Base-by-base conservation (phyloP, 2,113 vertebrate species). In the Chamaea fasciata region DNA sequence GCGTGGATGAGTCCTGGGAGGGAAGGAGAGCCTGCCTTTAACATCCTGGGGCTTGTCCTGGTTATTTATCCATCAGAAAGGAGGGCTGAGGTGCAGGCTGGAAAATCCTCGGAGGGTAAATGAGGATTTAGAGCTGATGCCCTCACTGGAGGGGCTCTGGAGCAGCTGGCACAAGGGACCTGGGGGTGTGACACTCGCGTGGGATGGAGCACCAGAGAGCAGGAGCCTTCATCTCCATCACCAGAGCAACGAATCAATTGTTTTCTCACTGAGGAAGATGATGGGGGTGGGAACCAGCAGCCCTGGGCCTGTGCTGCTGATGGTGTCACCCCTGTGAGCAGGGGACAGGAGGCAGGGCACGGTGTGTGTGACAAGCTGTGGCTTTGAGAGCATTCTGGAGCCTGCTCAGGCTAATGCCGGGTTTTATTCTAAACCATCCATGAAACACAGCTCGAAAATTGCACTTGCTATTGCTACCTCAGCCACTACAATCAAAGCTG, bases 391-490 rank as follows among this genome's bases (percentile, higher is more conserved):
- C 0, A 2, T 37, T 23, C 42, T 21, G n/a, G 50, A 81, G 46
- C 35, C 68, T 31, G 70, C 69, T 42, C 70, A 7, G 60, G 41
- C 70, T 76, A 62, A 89, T 49, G 68, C 82, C 52, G 49, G 59
- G 5, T 14, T 73, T 92, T 87, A 70, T 79, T 87, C 82, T 37
- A 90, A 93, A 64, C 59, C 3, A 22, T 4, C 84, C 79, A 8
- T 22, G 74, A 95, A 92, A 93, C 44, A 5, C 37, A 71, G 85
- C 88, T 87, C 52, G 12, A 37, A 96, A 89, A 90, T 94, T 79
- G 67, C 73, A 28, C 65, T 95, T 74, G 81, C 83, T 83, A 87
- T 89, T 95, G 92, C 95, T 96, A 87, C 92, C 87, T 95, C 69
- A 44, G 89, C 82, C 5, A 3, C 87, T 65, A 22, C 92, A 95